phyloP scores from a whole-genome alignment of 2,113 vertebrate species.

The Piaya cayana region DNA sequence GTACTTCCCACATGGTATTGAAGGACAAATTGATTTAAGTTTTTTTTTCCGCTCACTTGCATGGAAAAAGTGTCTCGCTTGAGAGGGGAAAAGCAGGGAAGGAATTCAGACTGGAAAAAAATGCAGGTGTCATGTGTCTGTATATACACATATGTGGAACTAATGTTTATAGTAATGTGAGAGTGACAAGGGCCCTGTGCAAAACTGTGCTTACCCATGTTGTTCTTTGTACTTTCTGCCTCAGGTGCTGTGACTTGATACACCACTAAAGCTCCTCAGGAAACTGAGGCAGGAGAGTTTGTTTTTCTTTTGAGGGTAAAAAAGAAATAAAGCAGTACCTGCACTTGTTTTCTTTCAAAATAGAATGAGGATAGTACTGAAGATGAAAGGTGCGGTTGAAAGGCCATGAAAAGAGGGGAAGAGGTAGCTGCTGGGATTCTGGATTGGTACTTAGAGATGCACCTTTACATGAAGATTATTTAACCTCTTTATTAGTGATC shows the following conservation, averaged over 20 bases:
- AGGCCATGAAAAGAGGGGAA: neutral
- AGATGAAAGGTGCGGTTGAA: neutral
- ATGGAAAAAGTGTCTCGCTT: neutral
- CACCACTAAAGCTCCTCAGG: neutral
- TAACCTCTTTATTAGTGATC: neutral
- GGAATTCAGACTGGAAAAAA: neutral
- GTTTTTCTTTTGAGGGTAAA: neutral
- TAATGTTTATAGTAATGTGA: neutral
- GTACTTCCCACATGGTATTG: neutral
- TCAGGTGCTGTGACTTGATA: neutral
- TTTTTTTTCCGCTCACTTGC: neutral
- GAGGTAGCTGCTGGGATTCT: neutral
- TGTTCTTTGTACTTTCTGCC: neutral
- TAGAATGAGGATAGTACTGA: neutral
- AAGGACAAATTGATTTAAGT: neutral
- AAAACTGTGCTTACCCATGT: neutral
- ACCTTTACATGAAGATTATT: neutral
- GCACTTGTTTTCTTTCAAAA: neutral
- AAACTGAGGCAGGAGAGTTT: neutral
- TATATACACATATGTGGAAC: neutral
- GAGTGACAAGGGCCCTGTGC: neutral
- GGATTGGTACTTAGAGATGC: neutral
- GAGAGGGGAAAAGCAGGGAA: neutral
- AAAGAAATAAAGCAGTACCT: neutral
- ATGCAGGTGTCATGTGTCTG: accelerated